These are phyloP conservation scores for Archilochus colubris DNA, from an alignment of 2,113 vertebrate genomes.

Conservation along the genomic window DNA sequence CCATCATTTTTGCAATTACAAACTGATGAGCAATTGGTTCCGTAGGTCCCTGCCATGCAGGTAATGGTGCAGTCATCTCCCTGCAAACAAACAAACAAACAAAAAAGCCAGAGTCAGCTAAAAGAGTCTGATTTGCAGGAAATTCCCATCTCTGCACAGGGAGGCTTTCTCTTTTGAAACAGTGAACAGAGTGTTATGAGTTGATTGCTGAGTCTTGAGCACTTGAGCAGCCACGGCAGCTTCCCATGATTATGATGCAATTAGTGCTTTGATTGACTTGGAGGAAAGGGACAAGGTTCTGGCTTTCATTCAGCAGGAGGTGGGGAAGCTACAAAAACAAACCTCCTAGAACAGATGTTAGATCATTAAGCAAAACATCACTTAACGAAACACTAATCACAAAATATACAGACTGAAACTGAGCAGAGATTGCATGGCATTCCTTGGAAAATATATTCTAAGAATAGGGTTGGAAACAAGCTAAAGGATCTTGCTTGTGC, in stretches of 20 bases:
- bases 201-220: slow-evolving; percentile 52
- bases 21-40: slow-evolving; percentile 87
- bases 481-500: background rate
- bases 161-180: background rate
- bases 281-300: slow-evolving; percentile 61
- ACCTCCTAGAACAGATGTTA: slow-evolving; percentile 73
- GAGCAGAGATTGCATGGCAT: background rate
- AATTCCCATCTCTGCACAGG: slow-evolving; percentile 17
- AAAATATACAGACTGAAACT: slow-evolving; percentile 64
- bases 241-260: slow-evolving; percentile 59
- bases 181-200: background rate
- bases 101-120: slow-evolving; percentile 8
- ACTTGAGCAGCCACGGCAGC: slow-evolving; percentile 34
- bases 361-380: slow-evolving; percentile 73
- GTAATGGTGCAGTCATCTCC: slow-evolving; percentile 87
- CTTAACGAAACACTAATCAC: slow-evolving; percentile 67
- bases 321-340: slow-evolving; percentile 68
- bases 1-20: slow-evolving; percentile 90
- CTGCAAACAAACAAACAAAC: slow-evolving; percentile 71
- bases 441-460: slow-evolving; percentile 44
- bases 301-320: slow-evolving; percentile 60
- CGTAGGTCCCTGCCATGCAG: slow-evolving; percentile 87
- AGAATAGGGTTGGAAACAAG: slow-evolving; percentile 24
- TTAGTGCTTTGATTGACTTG: slow-evolving; percentile 64
- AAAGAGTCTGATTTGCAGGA: background rate